Evolutionary conservation across 2,888 invertebrate genomes (phyloP).

Genomic region (Drosophila aldrichi): DNA sequence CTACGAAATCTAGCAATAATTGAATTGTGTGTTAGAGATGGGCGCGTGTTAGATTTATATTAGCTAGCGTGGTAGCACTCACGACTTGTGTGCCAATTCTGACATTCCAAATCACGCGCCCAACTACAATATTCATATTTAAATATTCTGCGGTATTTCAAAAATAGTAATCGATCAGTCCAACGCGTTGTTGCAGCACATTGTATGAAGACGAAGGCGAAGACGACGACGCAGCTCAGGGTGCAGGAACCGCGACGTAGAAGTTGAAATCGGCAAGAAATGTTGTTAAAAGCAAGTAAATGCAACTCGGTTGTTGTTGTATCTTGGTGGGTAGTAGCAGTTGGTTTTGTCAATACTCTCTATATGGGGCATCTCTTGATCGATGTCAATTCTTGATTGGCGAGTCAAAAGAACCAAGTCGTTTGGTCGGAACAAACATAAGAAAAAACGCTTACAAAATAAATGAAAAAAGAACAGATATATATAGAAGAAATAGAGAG

Average conservation of each 20-base stretch:
- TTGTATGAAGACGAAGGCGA: constrained; percentile 21
- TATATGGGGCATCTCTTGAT: constrained; percentile 67
- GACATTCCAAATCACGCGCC: not conserved
- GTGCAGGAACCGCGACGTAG: constrained; percentile 29
- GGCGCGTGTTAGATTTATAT: not conserved
- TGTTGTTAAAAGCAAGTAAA: constrained; percentile 55
- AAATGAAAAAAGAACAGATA: constrained; percentile 60
- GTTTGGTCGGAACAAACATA: constrained; percentile 69
- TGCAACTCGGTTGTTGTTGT: constrained; percentile 52
- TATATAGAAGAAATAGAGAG: constrained; percentile 75
- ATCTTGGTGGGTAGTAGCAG: constrained; percentile 43
- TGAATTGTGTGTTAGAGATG: constrained; percentile 15
- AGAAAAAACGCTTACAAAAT: constrained; percentile 71
- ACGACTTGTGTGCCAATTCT: not conserved
- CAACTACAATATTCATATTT: constrained; percentile 9
- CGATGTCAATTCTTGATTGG: constrained; percentile 57
- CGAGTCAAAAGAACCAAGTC: constrained; percentile 46
- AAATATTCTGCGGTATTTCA: constrained; percentile 18
- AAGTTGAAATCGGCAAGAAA: constrained; percentile 43
- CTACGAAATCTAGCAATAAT: constrained; percentile 2
- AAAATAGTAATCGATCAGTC: constrained; percentile 23
- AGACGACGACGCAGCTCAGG: constrained; percentile 34
- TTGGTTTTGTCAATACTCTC: constrained; percentile 43
- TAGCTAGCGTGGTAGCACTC: not conserved
- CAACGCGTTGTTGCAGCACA: constrained; percentile 46